Conservation (phyloP, 2,113 vertebrate genomes). For the Pseudorectes ferrugineus region DNA sequence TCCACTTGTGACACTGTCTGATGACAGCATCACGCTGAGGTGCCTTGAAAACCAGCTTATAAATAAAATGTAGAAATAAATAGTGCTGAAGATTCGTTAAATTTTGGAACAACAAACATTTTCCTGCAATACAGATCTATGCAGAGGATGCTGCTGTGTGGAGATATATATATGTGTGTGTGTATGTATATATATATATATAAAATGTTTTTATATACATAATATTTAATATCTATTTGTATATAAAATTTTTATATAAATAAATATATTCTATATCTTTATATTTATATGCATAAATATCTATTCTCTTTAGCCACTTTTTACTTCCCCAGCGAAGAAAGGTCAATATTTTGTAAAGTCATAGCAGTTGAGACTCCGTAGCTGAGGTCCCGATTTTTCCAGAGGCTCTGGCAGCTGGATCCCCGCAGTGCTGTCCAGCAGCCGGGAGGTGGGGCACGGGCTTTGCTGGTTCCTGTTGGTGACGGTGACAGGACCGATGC, state of each 20-base stretch:
- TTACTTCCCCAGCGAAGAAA: not conserved
- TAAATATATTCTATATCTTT: accelerated
- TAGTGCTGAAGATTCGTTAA: not conserved
- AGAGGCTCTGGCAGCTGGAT: not conserved
- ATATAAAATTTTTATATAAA: too few species aligned
- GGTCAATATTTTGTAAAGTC: not conserved
- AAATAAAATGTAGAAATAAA: not conserved
- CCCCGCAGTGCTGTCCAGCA: not conserved
- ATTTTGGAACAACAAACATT: not conserved
- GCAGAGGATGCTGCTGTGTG: not conserved
- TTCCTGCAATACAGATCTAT: not conserved
- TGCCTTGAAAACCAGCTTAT: not conserved
- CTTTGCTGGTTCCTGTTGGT: not conserved
- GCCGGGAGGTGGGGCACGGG: constrained; percentile 52
- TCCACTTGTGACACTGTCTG: not conserved
- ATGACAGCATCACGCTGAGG: accelerated
- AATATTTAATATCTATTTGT: not conserved
- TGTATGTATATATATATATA: accelerated
- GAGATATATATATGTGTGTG: not conserved
- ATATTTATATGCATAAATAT: not conserved
- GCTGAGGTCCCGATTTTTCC: accelerated
- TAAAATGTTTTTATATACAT: not conserved
- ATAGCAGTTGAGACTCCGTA: accelerated
- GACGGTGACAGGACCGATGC: accelerated
- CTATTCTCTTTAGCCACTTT: not conserved